Base-by-base conservation (phyloP, 2,113 vertebrate genomes). In the Seriola rivoliana region DNA sequence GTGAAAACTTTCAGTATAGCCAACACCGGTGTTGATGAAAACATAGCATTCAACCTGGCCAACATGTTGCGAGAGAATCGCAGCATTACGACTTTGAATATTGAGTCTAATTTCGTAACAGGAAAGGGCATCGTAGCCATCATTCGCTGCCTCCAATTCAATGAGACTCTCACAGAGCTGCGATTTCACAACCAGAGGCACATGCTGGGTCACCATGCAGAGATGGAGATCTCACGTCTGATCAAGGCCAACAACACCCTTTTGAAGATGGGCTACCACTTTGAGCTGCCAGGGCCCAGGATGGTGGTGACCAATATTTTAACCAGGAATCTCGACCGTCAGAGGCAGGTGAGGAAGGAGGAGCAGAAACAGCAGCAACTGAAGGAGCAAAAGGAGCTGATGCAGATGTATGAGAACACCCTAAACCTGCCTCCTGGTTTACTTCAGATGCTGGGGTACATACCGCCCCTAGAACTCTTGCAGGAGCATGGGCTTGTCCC, bases 151-250 rank as follows among this genome's bases (percentile, higher is more conserved):
- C 96, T 99, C 38, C 99, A 99, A 84, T 99, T 98, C 91, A 99
- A 99, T 0, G 99, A 99, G 94, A 96, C 95, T 0, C 94, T 99
- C 38, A 97, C 96, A 0, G 99, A 99, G 87, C 94, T 99, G 32
- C 97, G 99, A n/a, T 99, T 99, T 71, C 99, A 99, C 95, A 99
- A 99, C 84, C 99, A 99, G 90, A 93, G 98, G n/a, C 96, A 97
- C 92, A 96, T 99, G 97, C 88, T 99, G 85, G 99, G 99, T 71
- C 98, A 99, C 89, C 97, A 99, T 0, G 96, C 98, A 0, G 99
- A 99, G 87, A 99, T 97, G 97, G 99, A 99, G 89, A 97, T 99
- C 0, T 93, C 98, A 11, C 96, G 97, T 72, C 96, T 99, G 42
- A 90, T 99, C 65, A 99, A 98, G 91, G 97, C 97, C 74, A 99